A percentile compares a stretch with the other conserved stretches of the same genome.
phyloP scores from a whole-genome alignment of 2,113 vertebrate genomes.

The Pseudolaguvia tuberculata region DNA sequence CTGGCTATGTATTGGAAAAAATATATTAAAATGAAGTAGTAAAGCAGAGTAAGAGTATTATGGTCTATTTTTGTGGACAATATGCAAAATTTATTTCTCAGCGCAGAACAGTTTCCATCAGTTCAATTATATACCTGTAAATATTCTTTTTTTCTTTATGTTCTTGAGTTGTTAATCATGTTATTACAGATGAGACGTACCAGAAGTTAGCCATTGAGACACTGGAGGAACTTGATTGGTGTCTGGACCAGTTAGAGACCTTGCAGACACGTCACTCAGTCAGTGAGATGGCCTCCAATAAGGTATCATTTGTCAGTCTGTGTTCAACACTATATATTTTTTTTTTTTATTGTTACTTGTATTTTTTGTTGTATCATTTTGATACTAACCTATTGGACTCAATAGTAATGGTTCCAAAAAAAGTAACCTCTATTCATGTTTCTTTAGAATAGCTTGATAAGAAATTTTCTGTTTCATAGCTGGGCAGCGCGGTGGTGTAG shows the following conservation, averaged over 20 bases:
- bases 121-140: not conserved
- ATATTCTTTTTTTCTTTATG: not conserved
- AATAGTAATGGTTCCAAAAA: not conserved
- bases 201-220: constrained; percentile 83
- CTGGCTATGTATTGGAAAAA: too few species aligned
- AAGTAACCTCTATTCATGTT: not conserved
- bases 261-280: constrained; percentile 82
- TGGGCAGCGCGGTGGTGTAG: too few species aligned
- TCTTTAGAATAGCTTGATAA: not conserved
- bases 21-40: too few species aligned
- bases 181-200: constrained; percentile 75
- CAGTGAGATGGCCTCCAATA: constrained; percentile 78
- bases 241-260: constrained; percentile 91
- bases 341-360: not conserved
- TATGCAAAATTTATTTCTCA: not conserved
- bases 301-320: constrained; percentile 57
- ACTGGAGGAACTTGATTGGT: constrained; percentile 93
- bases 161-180: not conserved
- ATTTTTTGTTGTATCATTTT: not conserved
- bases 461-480: not conserved
- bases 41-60: not conserved
- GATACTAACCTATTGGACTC: not conserved
- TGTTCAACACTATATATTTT: not conserved
- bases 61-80: not conserved
- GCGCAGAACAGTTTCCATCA: not conserved